phyloP scores from a whole-genome alignment of 1,140 invertebrate genomes.

The Bombyx mori region DNA sequence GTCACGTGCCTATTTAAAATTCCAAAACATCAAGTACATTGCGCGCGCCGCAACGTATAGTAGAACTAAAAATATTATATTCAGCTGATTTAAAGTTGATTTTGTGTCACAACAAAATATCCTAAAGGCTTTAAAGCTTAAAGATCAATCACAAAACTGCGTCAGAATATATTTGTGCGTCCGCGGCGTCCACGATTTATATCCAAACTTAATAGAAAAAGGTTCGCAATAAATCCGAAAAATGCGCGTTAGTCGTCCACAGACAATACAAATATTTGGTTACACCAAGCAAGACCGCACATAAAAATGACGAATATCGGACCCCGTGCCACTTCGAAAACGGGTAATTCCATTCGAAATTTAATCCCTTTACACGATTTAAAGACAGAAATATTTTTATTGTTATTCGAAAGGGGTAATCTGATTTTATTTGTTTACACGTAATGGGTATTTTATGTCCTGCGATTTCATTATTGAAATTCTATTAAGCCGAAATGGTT shows the following conservation, averaged over 20 bases:
- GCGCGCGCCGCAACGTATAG: too few species aligned
- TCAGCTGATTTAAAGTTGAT: too few species aligned
- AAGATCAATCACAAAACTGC: too few species aligned
- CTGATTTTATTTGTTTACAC: slow-evolving; percentile 5
- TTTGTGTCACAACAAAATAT: too few species aligned
- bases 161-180: too few species aligned
- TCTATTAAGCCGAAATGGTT: slow-evolving; percentile 6
- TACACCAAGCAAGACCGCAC: slow-evolving; percentile 17
- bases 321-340: slow-evolving; percentile 16
- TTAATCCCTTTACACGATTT: slow-evolving; percentile 17
- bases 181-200: slow-evolving; percentile 10
- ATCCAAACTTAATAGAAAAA: slow-evolving; percentile 32
- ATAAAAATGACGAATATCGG: slow-evolving; percentile 35
- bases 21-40: too few species aligned
- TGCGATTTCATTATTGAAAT: slow-evolving; percentile 8
- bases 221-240: slow-evolving; percentile 28
- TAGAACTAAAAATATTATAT: too few species aligned
- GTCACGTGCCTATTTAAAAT: too few species aligned
- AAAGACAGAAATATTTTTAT: slow-evolving; percentile 9
- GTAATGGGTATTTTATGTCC: slow-evolving; percentile 7
- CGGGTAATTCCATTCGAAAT: slow-evolving; percentile 32
- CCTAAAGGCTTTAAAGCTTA: too few species aligned
- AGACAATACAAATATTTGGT: slow-evolving; percentile 44
- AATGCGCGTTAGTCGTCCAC: slow-evolving; percentile 28
- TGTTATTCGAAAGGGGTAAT: slow-evolving; percentile 7